These are phyloP conservation scores for Rhamphomyia laevipes DNA, from an alignment of 2,888 invertebrate species.

Conservation along the genomic window DNA sequence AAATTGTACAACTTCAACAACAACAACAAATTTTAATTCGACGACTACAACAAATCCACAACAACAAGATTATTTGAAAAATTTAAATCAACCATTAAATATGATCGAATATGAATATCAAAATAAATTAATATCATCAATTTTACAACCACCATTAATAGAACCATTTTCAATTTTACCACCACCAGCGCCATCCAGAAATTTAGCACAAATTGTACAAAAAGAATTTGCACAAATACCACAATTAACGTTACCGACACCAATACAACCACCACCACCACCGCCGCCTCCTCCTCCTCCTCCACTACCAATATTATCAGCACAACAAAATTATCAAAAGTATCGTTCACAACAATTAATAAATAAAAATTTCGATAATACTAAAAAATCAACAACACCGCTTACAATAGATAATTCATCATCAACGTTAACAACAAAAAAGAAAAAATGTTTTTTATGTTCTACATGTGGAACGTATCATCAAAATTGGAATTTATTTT, in stretches of 20 bases:
- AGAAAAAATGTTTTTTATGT: constrained; percentile 61
- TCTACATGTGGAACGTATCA: constrained; percentile 74
- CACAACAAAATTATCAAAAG: neutral
- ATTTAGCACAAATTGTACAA: too few relatives aligned
- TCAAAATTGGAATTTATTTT: constrained; percentile 75
- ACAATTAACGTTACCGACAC: too few relatives aligned
- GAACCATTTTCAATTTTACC: too few relatives aligned
- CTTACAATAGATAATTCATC: neutral
- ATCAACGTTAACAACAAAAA: constrained; percentile 8
- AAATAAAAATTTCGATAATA: too few relatives aligned
- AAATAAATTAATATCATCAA: too few relatives aligned
- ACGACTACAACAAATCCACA: neutral
- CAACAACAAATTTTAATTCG: neutral
- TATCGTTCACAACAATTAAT: too few relatives aligned
- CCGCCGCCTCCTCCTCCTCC: neutral
- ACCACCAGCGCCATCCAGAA: too few relatives aligned
- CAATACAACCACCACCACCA: neutral
- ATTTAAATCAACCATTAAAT: too few relatives aligned
- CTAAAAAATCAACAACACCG: too few relatives aligned
- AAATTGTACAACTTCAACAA: neutral
- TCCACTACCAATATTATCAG: constrained; percentile 25
- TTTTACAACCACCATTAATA: too few relatives aligned
- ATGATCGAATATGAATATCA: too few relatives aligned
- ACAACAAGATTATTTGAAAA: neutral
- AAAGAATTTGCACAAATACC: too few relatives aligned